Evolutionary conservation across 2,113 vertebrate genomes (phyloP), one percentile per base, ranked within the genome.

Genomic region (Misgurnus mizolepis): DNA sequence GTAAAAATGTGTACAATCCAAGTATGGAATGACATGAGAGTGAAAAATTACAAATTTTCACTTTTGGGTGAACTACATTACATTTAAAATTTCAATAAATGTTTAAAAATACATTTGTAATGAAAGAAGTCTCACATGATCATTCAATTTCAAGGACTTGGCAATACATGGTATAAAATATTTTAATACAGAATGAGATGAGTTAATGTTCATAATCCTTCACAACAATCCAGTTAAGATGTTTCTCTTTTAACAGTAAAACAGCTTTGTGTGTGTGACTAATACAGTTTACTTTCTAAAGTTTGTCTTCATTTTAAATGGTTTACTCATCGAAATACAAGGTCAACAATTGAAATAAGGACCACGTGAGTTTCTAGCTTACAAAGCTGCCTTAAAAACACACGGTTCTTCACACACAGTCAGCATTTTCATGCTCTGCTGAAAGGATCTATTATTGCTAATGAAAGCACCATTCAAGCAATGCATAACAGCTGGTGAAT

Each of bases 181-280:
- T 74, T 84, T 84, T 84, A 84, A 84, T 81, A 60, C 47, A 58
- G 79, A 74, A 69, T 84, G 75, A 81, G 83, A 84, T 78, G 79
- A 81, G 76, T 15, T 81, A 18, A 47, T 67, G 67, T 60, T 40
- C 55, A 65, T 81, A 62, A 53, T 27, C 61, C 58, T 55, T 69
- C 22, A 50, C 55, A 11, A 34, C 45, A 45, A 67, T 62, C 64
- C 43, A 66, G 62, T 65, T 39, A 34, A 14, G 55, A 61, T 49
- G 9, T n/a, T 15, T 49, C 58, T 50, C 40, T 22, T 14, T 62
- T 41, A 15, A 43, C 7, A 50, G 22, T 70, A 15, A 10, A 17
- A 53, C 2, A 12, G 9, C 12, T 4, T 10, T 53, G 49, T 11
- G 0, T 53, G 49, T 53, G 49, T 53, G 49, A 12, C 14, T 47